phyloP scores from a whole-genome alignment of 1,140 invertebrate species.

The Meloidogyne hapla region DNA sequence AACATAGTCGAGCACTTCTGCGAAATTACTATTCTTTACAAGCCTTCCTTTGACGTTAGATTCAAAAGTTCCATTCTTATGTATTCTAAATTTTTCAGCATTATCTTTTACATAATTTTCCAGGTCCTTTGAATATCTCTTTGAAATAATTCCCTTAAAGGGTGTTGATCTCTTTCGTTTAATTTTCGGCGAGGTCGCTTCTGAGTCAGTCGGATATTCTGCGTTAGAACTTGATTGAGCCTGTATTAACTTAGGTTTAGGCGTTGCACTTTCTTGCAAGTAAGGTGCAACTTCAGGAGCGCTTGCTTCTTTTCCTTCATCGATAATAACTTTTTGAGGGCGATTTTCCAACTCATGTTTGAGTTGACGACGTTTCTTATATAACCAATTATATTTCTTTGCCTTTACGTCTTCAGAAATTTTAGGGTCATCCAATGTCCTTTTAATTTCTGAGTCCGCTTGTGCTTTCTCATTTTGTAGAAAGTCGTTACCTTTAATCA shows the following conservation, averaged over 20 bases:
- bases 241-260: too few species aligned
- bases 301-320: background rate
- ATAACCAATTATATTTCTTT: conserved; percentile 7
- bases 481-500: background rate
- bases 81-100: too few species aligned
- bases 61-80: too few species aligned
- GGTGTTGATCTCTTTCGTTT: background rate
- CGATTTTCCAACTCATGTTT: conserved; percentile 17
- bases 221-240: background rate
- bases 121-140: background rate
- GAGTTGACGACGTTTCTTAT: conserved; percentile 8
- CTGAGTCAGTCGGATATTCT: background rate
- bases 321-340: conserved; percentile 14
- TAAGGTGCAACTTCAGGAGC: background rate
- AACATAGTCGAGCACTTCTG: too few species aligned
- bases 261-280: background rate
- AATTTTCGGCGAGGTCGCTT: background rate
- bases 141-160: background rate
- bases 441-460: background rate
- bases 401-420: too few species aligned
- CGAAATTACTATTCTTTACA: too few species aligned
- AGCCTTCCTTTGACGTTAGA: too few species aligned
- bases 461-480: conserved; percentile 9
- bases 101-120: too few species aligned
- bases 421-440: background rate